These are phyloP conservation scores for Drosophila prosaltans DNA, from an alignment of 1,140 invertebrate genomes.

Conservation along the genomic window DNA sequence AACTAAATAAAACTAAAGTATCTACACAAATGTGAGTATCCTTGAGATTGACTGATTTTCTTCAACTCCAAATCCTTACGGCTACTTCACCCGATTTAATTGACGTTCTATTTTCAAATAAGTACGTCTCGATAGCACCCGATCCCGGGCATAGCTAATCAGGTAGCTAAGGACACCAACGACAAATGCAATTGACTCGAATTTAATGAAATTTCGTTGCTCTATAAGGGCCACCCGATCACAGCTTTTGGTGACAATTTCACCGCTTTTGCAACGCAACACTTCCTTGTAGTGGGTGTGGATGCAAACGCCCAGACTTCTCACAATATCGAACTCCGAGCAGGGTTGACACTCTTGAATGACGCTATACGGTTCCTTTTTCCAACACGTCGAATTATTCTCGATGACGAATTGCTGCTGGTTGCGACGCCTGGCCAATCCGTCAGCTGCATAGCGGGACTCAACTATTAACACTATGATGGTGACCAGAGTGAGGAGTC, in stretches of 20 bases:
- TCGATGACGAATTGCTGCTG: constrained; percentile 86
- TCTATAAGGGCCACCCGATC: constrained; percentile 89
- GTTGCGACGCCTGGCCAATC: constrained; percentile 44
- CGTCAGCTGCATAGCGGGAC: constrained; percentile 85
- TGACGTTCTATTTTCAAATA: constrained; percentile 84
- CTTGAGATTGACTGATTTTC: constrained; percentile 8
- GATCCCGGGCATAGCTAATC: constrained; percentile 69
- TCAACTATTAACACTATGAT: constrained; percentile 91
- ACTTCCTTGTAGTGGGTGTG: constrained; percentile 89
- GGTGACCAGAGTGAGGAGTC: constrained; percentile 87
- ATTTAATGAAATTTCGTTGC: constrained; percentile 92
- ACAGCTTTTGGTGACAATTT: constrained; percentile 88
- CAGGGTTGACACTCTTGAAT: constrained; percentile 91
- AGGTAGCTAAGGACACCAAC: constrained; percentile 85
- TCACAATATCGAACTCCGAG: constrained; percentile 89
- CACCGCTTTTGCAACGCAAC: constrained; percentile 87
- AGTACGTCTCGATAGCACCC: constrained; percentile 82
- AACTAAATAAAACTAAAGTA: constrained; percentile 71
- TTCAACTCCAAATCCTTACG: background rate
- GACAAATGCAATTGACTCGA: constrained; percentile 89
- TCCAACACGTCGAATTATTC: constrained; percentile 90
- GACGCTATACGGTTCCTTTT: constrained; percentile 87
- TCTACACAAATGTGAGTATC: constrained; percentile 67
- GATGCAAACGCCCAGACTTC: constrained; percentile 88
- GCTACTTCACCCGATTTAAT: constrained; percentile 83